These are phyloP conservation scores for Drosophila peninsularis DNA, from an alignment of 2,888 invertebrate genomes.

Conservation along the genomic window DNA sequence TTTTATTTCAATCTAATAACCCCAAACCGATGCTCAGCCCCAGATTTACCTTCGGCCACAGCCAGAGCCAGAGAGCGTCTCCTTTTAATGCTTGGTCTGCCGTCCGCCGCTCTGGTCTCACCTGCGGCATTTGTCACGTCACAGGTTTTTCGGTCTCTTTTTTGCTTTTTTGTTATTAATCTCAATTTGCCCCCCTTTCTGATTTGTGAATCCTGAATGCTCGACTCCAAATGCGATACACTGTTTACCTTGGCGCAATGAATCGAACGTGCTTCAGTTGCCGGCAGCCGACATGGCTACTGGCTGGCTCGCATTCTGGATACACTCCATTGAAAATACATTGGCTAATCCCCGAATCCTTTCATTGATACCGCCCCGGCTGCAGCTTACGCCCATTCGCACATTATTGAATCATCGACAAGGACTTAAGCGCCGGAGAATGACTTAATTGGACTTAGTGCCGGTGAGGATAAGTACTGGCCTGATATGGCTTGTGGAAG, in stretches of 20 bases:
- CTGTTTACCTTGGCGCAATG: conserved; percentile 51
- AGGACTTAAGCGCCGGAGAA: background rate
- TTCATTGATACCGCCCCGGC: conserved; percentile 22
- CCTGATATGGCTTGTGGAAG: too few species aligned
- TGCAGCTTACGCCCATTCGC: conserved; percentile 9
- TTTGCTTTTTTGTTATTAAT: conserved; percentile 61
- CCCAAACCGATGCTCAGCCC: conserved; percentile 44
- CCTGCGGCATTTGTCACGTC: conserved; percentile 70
- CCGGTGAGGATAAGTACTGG: background rate
- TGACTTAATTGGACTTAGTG: conserved; percentile 2
- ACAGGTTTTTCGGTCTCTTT: conserved; percentile 49
- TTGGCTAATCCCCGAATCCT: conserved; percentile 46
- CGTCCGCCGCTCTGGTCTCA: conserved; percentile 4
- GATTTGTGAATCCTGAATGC: conserved; percentile 25
- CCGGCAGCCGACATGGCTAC: conserved; percentile 32
- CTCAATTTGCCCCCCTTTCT: conserved; percentile 62
- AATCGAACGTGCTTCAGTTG: conserved; percentile 46
- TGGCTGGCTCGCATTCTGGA: conserved; percentile 28
- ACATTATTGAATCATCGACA: conserved; percentile 22
- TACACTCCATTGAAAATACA: conserved; percentile 52
- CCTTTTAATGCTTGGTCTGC: conserved; percentile 6
- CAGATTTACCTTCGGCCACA: conserved; percentile 12
- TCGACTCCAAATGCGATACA: conserved; percentile 26
- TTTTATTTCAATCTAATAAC: conserved; percentile 65
- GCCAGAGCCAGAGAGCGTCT: background rate